Evolutionary conservation across 2,888 invertebrate genomes (phyloP).

Genomic region (Oconnorella tubifera): DNA sequence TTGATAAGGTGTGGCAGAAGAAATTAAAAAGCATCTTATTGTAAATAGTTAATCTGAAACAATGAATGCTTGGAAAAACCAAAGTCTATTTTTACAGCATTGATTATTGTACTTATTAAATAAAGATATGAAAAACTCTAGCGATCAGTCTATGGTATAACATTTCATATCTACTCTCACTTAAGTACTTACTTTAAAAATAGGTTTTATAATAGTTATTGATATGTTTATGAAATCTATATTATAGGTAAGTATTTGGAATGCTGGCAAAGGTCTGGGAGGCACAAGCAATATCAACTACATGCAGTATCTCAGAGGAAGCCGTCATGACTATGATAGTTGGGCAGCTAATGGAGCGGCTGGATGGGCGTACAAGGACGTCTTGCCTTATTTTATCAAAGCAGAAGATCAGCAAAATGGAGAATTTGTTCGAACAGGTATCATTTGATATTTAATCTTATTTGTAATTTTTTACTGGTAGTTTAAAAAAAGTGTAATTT

Average conservation of each 20-base stretch:
- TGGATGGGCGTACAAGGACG: constrained; percentile 39
- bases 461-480: no score
- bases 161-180: no score
- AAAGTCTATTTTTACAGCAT: no score
- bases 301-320: constrained; percentile 39
- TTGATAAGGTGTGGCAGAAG: constrained; percentile 29
- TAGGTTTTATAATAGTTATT: no score
- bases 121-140: no score
- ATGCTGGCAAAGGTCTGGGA: constrained; percentile 35
- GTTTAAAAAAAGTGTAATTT: no score
- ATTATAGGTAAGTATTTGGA: constrained; percentile 16
- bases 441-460: no score
- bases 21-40: no score
- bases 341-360: constrained; percentile 37
- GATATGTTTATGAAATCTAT: not conserved
- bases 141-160: no score
- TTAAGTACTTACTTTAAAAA: no score
- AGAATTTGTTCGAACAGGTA: constrained; percentile 36
- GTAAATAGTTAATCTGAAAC: not conserved
- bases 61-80: not conserved
- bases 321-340: constrained; percentile 38
- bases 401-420: constrained; percentile 38
- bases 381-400: constrained; percentile 40
- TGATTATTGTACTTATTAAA: no score
- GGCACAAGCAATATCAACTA: constrained; percentile 38